Conservation (phyloP, 2,797 vertebrate species). For the Anguilla marmorata region DNA sequence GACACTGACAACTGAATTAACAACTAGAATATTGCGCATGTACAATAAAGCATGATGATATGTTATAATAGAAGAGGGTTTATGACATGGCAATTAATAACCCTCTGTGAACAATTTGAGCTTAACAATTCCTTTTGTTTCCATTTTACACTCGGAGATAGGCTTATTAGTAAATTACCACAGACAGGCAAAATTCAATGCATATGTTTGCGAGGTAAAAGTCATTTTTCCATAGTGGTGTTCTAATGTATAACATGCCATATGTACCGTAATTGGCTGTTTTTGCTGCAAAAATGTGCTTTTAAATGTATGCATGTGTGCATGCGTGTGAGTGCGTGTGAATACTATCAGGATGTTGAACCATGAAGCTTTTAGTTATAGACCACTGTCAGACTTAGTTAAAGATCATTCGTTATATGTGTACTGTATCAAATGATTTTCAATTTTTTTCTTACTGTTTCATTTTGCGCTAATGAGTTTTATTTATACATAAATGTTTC, state of each 20-base stretch:
- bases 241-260: neutral
- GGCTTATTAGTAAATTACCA: neutral
- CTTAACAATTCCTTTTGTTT: neutral
- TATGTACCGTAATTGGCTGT: neutral
- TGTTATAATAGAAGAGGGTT: neutral
- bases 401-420: no score
- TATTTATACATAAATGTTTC: neutral
- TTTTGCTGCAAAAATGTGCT: neutral
- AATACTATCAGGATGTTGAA: no score
- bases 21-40: slow-evolving; percentile 41
- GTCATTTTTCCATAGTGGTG: neutral
- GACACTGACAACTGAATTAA: slow-evolving; percentile 26
- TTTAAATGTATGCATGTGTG: no score
- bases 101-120: neutral
- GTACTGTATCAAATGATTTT: no score
- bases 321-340: no score
- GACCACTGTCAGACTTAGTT: no score
- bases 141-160: neutral
- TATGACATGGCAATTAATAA: slow-evolving; percentile 1
- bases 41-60: neutral
- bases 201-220: neutral
- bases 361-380: no score
- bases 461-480: neutral
- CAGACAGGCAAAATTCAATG: neutral
- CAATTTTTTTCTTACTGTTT: neutral